Conservation (phyloP, 1,140 invertebrate species). For the Pseudomyrmex pallidus region DNA sequence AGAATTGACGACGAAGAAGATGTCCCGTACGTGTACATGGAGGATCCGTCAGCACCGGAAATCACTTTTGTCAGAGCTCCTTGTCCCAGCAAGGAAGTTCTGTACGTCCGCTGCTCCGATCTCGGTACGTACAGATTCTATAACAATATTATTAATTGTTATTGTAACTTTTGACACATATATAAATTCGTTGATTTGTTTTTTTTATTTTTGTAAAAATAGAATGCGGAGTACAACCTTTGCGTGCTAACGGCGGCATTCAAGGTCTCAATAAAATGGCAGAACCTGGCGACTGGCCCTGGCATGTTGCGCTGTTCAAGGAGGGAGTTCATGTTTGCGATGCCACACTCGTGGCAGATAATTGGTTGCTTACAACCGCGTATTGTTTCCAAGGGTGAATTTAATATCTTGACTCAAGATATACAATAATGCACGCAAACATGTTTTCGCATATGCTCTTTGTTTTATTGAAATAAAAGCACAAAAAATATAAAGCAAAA, state of each 20-base stretch:
- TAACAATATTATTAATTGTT: neutral
- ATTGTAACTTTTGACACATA: neutral
- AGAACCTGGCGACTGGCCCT: slow-evolving; percentile 94
- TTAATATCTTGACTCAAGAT: neutral
- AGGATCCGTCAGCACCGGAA: slow-evolving; percentile 91
- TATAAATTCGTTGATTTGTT: neutral
- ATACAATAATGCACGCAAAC: neutral
- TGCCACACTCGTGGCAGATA: slow-evolving; percentile 91
- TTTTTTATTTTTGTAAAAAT: slow-evolving; percentile 44
- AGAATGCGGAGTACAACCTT: slow-evolving; percentile 92
- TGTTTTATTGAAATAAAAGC: neutral
- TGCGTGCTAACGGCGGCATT: slow-evolving; percentile 83
- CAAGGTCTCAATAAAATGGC: slow-evolving; percentile 89
- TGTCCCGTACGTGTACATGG: slow-evolving; percentile 90
- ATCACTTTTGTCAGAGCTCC: slow-evolving; percentile 91
- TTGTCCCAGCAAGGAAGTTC: slow-evolving; percentile 91
- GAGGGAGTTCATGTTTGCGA: slow-evolving; percentile 95
- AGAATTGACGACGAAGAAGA: slow-evolving; percentile 85
- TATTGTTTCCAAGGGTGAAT: slow-evolving; percentile 93
- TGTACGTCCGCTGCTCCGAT: slow-evolving; percentile 91
- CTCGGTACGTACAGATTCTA: slow-evolving; percentile 86
- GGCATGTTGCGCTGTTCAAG: slow-evolving; percentile 93
- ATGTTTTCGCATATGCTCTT: neutral
- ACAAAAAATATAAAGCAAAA: no score
- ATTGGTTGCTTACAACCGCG: slow-evolving; percentile 94